Percentiles rank a stretch among this genome's conserved stretches.
These are phyloP conservation scores for Neopelma chrysocephalum DNA, from an alignment of 2,797 vertebrate species.

Conservation along the genomic window DNA sequence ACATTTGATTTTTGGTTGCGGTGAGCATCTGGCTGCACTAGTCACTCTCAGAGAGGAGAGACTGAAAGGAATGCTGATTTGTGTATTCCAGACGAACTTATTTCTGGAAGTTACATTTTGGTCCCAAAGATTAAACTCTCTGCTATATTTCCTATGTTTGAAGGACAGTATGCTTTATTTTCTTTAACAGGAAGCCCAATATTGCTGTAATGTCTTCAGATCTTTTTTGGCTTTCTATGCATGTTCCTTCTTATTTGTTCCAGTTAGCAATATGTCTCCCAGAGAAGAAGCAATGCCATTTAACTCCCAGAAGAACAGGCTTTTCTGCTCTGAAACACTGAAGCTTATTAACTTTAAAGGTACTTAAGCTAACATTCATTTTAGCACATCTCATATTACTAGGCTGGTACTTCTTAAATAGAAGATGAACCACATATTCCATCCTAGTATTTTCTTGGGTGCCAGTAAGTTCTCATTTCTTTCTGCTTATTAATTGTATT, in stretches of 20 bases:
- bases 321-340: background rate
- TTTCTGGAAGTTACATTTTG: background rate
- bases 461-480: background rate
- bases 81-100: background rate
- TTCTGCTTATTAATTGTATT: background rate
- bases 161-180: background rate
- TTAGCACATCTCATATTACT: background rate
- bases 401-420: background rate
- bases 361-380: slow-evolving; percentile 4
- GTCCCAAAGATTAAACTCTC: background rate
- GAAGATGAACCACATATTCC: accelerated
- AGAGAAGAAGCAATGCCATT: background rate
- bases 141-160: background rate
- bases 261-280: background rate
- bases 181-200: background rate
- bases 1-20: background rate
- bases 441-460: background rate
- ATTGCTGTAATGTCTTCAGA: background rate
- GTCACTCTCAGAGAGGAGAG: background rate
- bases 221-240: background rate
- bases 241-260: background rate
- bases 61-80: background rate
- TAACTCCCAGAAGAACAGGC: background rate
- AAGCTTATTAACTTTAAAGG: slow-evolving; percentile 1
- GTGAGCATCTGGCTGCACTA: background rate